Conservation (phyloP, 2,113 vertebrate species). For the Pycnonotus jocosus region DNA sequence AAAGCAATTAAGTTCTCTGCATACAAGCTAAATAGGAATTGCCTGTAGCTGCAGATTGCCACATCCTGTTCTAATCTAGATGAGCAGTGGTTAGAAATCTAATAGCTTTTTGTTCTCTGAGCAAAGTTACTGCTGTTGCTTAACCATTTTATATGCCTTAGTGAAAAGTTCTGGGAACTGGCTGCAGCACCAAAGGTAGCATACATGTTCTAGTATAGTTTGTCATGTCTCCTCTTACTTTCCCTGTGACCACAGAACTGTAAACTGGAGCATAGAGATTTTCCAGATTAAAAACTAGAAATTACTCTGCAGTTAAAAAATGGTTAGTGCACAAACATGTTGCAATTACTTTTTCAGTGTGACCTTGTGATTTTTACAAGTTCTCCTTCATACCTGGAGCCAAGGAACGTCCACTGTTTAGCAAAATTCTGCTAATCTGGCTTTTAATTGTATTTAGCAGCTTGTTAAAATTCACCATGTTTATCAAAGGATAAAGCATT, state of each 20-base stretch:
- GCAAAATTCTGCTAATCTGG: neutral
- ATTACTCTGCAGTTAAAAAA: neutral
- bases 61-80: neutral
- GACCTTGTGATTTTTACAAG: neutral
- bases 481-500: neutral
- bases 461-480: neutral
- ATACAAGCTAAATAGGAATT: neutral
- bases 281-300: neutral
- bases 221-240: neutral
- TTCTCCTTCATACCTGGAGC: neutral
- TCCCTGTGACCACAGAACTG: neutral
- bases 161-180: neutral
- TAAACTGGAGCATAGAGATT: neutral
- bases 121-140: neutral
- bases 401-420: neutral
- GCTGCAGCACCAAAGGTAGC: neutral
- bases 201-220: neutral
- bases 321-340: neutral
- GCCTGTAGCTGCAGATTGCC: neutral
- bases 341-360: neutral
- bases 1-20: neutral
- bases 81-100: neutral
- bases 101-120: neutral
- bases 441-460: neutral
- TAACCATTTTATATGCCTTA: neutral